Evolutionary conservation across 2,888 invertebrate species (phyloP).

Genomic region (Thereva unica): DNA sequence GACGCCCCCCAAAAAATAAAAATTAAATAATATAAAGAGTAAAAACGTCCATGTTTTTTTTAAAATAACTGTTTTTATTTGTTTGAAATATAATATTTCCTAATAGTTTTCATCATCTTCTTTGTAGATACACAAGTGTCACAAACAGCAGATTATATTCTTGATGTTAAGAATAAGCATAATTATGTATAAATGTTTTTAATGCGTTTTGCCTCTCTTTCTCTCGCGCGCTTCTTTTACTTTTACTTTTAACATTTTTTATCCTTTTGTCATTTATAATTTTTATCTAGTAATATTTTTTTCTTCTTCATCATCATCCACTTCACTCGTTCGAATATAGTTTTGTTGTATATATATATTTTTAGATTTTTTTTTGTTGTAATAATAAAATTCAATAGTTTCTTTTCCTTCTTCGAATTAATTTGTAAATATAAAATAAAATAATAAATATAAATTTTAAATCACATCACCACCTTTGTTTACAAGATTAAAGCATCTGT

Average conservation of each 20-base stretch:
- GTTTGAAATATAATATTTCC: slow-evolving; percentile 32
- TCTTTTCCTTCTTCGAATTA: neutral
- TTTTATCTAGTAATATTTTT: slow-evolving; percentile 22
- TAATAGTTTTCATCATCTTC: slow-evolving; percentile 35
- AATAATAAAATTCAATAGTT: slow-evolving; percentile 14
- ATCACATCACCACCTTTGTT: slow-evolving; percentile 30
- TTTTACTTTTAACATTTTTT: slow-evolving; percentile 7
- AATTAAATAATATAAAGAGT: neutral
- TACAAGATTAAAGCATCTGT: slow-evolving; percentile 29
- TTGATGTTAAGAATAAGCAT: too few relatives aligned
- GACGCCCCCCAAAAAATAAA: neutral
- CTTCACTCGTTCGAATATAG: neutral
- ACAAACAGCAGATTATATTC: slow-evolving; percentile 26
- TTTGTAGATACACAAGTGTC: slow-evolving; percentile 31
- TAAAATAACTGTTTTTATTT: slow-evolving; percentile 32
- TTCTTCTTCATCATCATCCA: neutral
- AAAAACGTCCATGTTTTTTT: slow-evolving; percentile 12
- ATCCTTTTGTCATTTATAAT: slow-evolving; percentile 18
- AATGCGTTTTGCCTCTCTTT: slow-evolving; percentile 3
- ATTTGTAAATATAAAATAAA: slow-evolving; percentile 31
- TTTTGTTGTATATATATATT: slow-evolving; percentile 21
- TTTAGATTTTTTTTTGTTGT: slow-evolving; percentile 7
- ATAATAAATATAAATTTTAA: slow-evolving; percentile 26
- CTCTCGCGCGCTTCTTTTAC: slow-evolving; percentile 8
- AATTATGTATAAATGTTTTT: too few relatives aligned